Conservation (phyloP, 2,888 invertebrate species). For the Dolichomitus sp. region DNA sequence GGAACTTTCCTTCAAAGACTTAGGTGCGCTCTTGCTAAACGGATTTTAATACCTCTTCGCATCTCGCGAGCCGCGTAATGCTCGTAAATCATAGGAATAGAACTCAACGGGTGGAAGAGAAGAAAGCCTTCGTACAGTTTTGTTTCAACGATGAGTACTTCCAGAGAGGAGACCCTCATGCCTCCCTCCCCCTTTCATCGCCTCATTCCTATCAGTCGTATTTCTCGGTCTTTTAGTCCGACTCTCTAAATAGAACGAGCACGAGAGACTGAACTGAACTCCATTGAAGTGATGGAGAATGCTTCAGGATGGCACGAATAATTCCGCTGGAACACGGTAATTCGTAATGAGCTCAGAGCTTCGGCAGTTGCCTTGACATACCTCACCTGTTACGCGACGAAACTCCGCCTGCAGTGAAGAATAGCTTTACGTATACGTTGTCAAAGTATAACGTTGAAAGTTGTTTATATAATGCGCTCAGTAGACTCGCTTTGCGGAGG, state of each 20-base stretch:
- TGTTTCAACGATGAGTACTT: conserved; percentile 28
- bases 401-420: conserved; percentile 24
- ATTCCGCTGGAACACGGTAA: conserved; percentile 46
- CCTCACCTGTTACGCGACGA: conserved; percentile 48
- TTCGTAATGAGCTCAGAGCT: conserved; percentile 22
- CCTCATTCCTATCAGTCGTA: background rate
- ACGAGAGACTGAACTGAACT: conserved; percentile 32
- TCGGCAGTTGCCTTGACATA: conserved; percentile 31
- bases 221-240: background rate
- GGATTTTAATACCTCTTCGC: conserved; percentile 68
- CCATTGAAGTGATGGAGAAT: conserved; percentile 42
- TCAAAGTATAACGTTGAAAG: conserved; percentile 1
- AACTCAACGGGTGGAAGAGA: conserved; percentile 49
- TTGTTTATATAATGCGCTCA: background rate
- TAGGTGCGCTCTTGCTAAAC: conserved; percentile 59
- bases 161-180: background rate
- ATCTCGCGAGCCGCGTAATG: conserved; percentile 40
- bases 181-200: background rate
- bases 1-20: conserved; percentile 62
- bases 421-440: background rate
- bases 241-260: conserved; percentile 16
- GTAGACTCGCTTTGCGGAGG: background rate
- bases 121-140: conserved; percentile 53
- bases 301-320: conserved; percentile 51
- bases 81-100: conserved; percentile 68